phyloP scores from a whole-genome alignment of 2,797 vertebrate species.

The Coccyzus lansbergi region DNA sequence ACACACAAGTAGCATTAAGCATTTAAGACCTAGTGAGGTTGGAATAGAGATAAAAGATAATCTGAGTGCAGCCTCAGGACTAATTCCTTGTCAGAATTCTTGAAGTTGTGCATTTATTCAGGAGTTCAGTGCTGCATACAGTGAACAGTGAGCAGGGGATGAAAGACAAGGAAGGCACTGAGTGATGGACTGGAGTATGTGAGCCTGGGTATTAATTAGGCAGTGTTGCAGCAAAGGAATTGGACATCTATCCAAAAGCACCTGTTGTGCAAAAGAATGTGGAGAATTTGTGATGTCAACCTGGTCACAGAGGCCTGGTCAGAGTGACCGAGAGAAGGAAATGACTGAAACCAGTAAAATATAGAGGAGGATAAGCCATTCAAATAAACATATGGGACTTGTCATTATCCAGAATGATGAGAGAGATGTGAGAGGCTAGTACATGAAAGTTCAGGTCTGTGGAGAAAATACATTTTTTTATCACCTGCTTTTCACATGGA shows the following conservation, averaged over 20 bases:
- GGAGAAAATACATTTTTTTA: background rate
- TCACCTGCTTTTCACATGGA: background rate
- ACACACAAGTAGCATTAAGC: constrained; percentile 16
- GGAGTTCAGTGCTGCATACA: background rate
- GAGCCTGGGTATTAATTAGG: background rate
- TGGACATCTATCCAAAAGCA: background rate
- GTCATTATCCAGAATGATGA: background rate
- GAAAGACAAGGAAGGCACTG: background rate
- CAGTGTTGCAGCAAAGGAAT: background rate
- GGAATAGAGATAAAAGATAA: constrained; percentile 22
- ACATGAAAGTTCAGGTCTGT: background rate
- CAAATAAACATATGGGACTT: background rate
- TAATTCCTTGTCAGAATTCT: background rate
- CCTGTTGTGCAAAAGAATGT: accelerated
- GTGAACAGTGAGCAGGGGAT: background rate
- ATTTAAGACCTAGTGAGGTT: constrained; percentile 13
- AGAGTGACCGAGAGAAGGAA: background rate
- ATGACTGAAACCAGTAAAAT: background rate
- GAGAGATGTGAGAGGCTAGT: background rate
- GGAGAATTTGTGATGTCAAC: background rate
- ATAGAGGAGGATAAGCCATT: background rate
- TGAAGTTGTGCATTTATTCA: background rate
- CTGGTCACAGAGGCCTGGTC: background rate
- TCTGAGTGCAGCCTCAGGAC: background rate
- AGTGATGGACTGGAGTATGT: background rate